Evolutionary conservation across 2,888 invertebrate genomes (phyloP).

Genomic region (Clepsis dumicolana): DNA sequence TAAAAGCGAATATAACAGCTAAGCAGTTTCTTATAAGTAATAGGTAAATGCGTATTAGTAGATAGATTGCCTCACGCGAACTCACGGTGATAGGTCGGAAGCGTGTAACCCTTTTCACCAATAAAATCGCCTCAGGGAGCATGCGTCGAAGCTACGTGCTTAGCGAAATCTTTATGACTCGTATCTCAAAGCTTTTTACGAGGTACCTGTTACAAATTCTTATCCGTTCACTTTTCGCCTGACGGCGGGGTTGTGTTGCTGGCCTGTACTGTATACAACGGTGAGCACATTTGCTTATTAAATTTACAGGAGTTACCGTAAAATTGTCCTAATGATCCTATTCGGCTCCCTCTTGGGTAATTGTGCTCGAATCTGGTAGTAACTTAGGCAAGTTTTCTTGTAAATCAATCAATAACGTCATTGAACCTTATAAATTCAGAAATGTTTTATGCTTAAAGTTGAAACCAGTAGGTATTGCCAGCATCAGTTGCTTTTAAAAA

Average conservation of each 20-base stretch:
- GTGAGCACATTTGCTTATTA: neutral
- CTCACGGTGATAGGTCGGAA: conserved; percentile 43
- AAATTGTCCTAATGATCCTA: conserved; percentile 2
- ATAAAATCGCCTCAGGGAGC: conserved; percentile 52
- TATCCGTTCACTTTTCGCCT: conserved; percentile 20
- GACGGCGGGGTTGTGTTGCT: conserved; percentile 4
- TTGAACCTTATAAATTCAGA: neutral
- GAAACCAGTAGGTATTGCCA: neutral
- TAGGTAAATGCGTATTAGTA: conserved; percentile 54
- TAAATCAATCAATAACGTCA: neutral
- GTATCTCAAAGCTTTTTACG: conserved; percentile 48
- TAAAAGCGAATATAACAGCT: conserved; percentile 29
- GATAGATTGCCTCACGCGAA: conserved; percentile 58
- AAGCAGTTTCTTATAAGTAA: conserved; percentile 29
- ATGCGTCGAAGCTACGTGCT: conserved; percentile 49
- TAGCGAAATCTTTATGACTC: conserved; percentile 56
- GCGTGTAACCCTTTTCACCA: conserved; percentile 51
- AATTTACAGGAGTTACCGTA: neutral
- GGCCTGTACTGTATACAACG: neutral
- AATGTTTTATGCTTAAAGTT: neutral
- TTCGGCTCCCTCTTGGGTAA: conserved; percentile 6
- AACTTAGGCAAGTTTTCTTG: conserved; percentile 2
- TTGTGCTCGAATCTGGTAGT: neutral
- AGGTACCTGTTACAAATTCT: conserved; percentile 35
- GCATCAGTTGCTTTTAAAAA: neutral